Evolutionary conservation across 2,888 invertebrate genomes (phyloP), one percentile per base, ranked within the genome.

Genomic region (Zonitis immaculata): DNA sequence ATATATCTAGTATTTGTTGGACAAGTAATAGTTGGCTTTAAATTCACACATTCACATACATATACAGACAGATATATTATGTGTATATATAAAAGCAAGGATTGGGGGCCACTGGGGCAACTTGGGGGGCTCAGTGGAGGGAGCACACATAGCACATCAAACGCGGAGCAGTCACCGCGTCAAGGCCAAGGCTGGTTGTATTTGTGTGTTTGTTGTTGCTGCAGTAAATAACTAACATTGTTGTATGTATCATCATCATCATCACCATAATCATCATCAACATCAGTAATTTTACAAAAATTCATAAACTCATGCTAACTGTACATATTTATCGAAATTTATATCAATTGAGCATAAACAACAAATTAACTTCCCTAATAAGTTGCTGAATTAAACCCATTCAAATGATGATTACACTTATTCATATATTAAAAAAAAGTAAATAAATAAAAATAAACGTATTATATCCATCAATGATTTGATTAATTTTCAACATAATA

Each of bases 121-220:
- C 65, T 62, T 56, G 62, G 59, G 66, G 63, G 68, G 62, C 62
- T 59, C 63, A 62, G 60, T 61, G 64, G 64, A 60, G 64, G 63
- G 59, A 61, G 59, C 58, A 54, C 47, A 49, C 52, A n/a, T n/a
- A 60, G 52, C 54, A 54, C 47, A 49, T 52, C 39, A 30, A 54
- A 48, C 58, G 48, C 63, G 66, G 70, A 66, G 68, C 70, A 71
- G 58, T 69, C 69, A 69, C 70, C 70, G 69, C 67, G 64, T 59
- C 69, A 71, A 71, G 70, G 70, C 68, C 70, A 71, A 71, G 70
- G 70, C 68, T 69, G 70, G 70, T 67, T 69, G 65, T 39, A 35
- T 35, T 9, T 27, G 8, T 27, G 8, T 35, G 4, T 32, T 3
- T 32, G 14, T 35, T 9, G 8, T 16, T 39, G n/a, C 8, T 59